Evolutionary conservation across 1,140 invertebrate genomes (phyloP).

Genomic region (Sarcophaga bullata): DNA sequence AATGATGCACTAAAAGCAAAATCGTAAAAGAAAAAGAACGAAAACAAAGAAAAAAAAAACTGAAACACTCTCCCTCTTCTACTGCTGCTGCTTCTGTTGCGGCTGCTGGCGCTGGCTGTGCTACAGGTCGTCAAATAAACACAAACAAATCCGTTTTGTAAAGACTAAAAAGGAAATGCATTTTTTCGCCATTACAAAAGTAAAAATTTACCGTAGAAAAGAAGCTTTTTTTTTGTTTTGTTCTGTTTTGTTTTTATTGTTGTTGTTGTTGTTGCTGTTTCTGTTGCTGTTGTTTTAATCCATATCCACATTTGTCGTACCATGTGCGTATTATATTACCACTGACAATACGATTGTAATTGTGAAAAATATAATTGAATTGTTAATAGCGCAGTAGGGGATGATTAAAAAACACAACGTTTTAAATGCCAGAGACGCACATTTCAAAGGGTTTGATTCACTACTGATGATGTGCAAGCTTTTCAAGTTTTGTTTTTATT

Average conservation of each 20-base stretch:
- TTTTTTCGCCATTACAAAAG: conserved; percentile 24
- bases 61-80: not conserved
- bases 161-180: conserved; percentile 24
- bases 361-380: conserved; percentile 22
- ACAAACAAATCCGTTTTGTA: not conserved
- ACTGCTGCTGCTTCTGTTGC: too few relatives aligned
- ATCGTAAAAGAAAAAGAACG: not conserved
- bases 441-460: not conserved
- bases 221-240: conserved; percentile 1
- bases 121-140: conserved; percentile 20
- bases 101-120: not conserved
- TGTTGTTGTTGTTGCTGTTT: too few relatives aligned
- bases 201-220: not conserved
- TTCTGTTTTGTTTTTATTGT: not conserved
- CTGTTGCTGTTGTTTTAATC: too few relatives aligned
- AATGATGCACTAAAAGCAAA: conserved; percentile 3
- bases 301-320: not conserved
- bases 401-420: not conserved
- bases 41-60: too few relatives aligned
- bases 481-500: too few relatives aligned
- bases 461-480: too few relatives aligned
- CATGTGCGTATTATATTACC: conserved; percentile 18
- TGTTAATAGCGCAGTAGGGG: conserved; percentile 16
- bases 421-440: not conserved
- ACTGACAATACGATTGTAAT: conserved; percentile 17